Evolutionary conservation across 2,888 invertebrate genomes (phyloP), one percentile per base, ranked within the genome.

Genomic region (Gastracanthus pulcherrimus): DNA sequence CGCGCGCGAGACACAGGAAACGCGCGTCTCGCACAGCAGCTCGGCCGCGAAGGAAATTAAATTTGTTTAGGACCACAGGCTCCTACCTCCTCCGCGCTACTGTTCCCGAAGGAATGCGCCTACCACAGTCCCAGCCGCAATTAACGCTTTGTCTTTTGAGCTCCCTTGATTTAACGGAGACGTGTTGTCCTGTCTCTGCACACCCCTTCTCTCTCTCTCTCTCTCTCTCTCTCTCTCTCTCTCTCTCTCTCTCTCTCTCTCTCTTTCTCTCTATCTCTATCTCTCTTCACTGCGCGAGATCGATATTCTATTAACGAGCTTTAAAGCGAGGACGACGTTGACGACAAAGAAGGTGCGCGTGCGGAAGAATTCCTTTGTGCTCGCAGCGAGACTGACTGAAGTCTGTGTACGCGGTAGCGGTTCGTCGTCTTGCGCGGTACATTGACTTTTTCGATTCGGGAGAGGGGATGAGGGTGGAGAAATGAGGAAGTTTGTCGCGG

Each of bases 221-320:
- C n/a, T 31, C 34, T 9, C 16, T 13, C 66, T 55, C 3, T 9
- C 34, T 16, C 11, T 3, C 34, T n/a, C 31, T 4, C 31, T 34
- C 7, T 19, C n/a, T 31, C 34, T 9, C 16, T 13, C 66, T 55
- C 3, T 9, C 34, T 16, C 11, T 3, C 34, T n/a, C 31, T 4
- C 31, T 34, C 7, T 19, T 6, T 9, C 34, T 16, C 11, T 3
- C 34, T n/a, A 62, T 4, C 31, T 34, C 7, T 19, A 19, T 31
- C 34, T 9, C 16, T 13, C 66, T 55, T 55, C 58, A n/a, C 29
- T n/a, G 9, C 48, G 29, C 13, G 3, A 11, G 76, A 71, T 81
- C 80, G 80, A 81, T 81, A 81, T 81, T 76, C 80, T 76, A 81
- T 81, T 81, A 81, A 76, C 80, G 76, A 81, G 76, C 80, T 81